Conservation (phyloP, 2,888 invertebrate genomes). For the Tipula lateralis region DNA sequence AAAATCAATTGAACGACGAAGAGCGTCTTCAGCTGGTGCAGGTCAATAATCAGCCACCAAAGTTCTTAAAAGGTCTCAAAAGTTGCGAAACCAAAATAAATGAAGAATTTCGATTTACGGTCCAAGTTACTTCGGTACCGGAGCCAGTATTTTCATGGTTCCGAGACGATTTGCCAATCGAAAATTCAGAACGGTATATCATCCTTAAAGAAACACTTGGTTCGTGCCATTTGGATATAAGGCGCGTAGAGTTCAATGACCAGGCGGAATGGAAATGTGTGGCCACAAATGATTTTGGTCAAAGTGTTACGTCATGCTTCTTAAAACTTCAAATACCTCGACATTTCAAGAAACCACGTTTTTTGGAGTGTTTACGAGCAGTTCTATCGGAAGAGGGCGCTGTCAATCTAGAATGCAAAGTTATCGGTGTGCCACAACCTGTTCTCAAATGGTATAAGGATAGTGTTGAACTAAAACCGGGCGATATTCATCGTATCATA, state of each 20-base stretch:
- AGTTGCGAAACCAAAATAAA: constrained; percentile 79
- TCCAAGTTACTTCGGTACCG: constrained; percentile 77
- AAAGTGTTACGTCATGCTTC: constrained; percentile 82
- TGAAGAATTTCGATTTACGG: constrained; percentile 72
- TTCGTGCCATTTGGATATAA: constrained; percentile 66
- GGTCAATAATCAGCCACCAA: constrained; percentile 72
- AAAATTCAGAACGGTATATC: constrained; percentile 63
- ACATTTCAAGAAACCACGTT: constrained; percentile 83
- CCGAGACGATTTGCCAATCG: constrained; percentile 75
- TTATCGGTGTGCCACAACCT: constrained; percentile 86
- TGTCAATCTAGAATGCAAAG: constrained; percentile 88
- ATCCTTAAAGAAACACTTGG: constrained; percentile 66
- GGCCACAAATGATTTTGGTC: constrained; percentile 82
- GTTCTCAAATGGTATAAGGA: constrained; percentile 91
- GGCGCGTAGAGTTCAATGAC: constrained; percentile 71
- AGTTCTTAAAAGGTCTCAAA: constrained; percentile 73
- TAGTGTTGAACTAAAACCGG: constrained; percentile 80
- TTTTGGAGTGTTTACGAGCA: constrained; percentile 78
- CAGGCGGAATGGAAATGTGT: constrained; percentile 92
- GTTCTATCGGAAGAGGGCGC: constrained; percentile 77
- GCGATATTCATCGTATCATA: constrained; percentile 85
- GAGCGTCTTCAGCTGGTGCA: constrained; percentile 61
- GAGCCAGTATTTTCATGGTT: constrained; percentile 83
- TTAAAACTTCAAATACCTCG: constrained; percentile 78
- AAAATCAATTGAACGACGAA: constrained; percentile 82